Base-by-base conservation (phyloP, 2,797 vertebrate species). In the Bradypodion ventrale region DNA sequence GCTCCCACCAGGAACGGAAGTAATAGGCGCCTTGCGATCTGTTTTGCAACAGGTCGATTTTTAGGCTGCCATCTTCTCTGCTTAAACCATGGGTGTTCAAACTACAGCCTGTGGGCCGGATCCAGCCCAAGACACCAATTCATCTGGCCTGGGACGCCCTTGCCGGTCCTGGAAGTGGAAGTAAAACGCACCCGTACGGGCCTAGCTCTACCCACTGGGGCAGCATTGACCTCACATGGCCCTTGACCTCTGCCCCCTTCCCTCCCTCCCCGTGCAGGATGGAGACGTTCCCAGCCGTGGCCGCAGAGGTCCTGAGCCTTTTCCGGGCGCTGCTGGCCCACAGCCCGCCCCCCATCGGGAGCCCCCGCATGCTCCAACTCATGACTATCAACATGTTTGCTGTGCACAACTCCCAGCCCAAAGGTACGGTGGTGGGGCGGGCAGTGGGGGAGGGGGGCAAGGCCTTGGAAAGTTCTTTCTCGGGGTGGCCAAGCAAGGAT, bases 371-470 rank as follows among this genome's bases (percentile, higher is more conserved):
- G 96, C 95, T 99, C 78, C 98, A 99, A 94, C 97, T 99, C 66
- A 96, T 99, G 95, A 98, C 98, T 72, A 97, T 99, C 96, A 99
- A 99, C 95, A 99, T 99, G 99, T 99, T 99, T 90, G 98, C 97
- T 44, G 97, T 99, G 80, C 96, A 99, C 95, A 97, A 99, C 86
- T 96, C 97, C 9, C 97, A 98, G 93, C 91, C 95, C 87, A 96
- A 96, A 97, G 97, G 97, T 98, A 94, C 84, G 72, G 76, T n/a
- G 0, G 42, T 19, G 80, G 59, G 77, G 68, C 79, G 87, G 84
- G 59, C 68, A 32, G 2, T 0, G 91, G 78, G 29, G 88, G 19
- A 37, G 25, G 65, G 9, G 1, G 35, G 5, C 32, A 37, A 68
- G 65, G 65, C n/a, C 65, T 19, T 16, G 32, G 35, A 19, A 1